Conservation (phyloP, 2,888 invertebrate species). For the Esperia sulphurella region DNA sequence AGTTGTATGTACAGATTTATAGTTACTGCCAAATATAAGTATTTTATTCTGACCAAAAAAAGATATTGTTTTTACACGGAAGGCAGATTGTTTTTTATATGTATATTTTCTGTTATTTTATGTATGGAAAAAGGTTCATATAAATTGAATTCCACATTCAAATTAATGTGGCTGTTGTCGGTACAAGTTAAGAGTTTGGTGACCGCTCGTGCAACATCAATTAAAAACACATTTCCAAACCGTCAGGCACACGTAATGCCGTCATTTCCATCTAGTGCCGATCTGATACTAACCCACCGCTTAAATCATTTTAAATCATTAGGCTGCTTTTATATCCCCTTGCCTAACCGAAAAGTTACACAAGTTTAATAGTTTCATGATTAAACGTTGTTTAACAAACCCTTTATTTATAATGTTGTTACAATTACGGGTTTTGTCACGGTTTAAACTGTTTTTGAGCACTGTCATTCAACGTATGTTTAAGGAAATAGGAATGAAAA, state of each 20-base stretch:
- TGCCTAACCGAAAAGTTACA: background rate
- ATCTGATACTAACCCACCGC: conserved; percentile 37
- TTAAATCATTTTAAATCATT: conserved; percentile 15
- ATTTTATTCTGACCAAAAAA: too few species aligned
- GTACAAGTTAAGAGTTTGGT: conserved; percentile 50
- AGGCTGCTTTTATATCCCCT: conserved; percentile 13
- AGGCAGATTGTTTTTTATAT: background rate
- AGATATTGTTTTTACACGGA: background rate
- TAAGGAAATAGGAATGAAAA: too few species aligned
- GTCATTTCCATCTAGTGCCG: conserved; percentile 45
- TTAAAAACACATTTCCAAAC: conserved; percentile 72
- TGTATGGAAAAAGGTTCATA: conserved; percentile 1
- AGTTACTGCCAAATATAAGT: too few species aligned
- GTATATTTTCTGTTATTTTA: background rate
- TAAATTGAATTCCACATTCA: background rate
- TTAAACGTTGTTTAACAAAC: background rate
- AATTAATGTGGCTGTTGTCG: conserved; percentile 29
- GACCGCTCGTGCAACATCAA: conserved; percentile 56
- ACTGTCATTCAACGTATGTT: background rate
- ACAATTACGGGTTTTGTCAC: background rate
- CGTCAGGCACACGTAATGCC: conserved; percentile 53
- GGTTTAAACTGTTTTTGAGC: background rate
- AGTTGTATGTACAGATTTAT: too few species aligned
- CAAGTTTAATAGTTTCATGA: background rate
- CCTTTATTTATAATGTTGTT: background rate